Conservation (phyloP, 2,113 vertebrate genomes). For the Campylomormyrus tamandua region DNA sequence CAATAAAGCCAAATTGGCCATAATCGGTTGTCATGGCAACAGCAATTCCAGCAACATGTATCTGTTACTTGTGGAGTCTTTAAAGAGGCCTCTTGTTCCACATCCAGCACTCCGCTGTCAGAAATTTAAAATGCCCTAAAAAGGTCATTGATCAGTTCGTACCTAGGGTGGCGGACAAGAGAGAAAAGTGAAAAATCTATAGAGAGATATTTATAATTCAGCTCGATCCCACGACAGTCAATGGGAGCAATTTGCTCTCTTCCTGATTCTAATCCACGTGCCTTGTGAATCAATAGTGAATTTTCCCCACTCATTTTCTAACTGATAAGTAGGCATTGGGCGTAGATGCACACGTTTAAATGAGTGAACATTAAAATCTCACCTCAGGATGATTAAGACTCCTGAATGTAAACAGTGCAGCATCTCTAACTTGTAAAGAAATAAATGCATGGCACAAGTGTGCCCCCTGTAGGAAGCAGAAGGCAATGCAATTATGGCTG, state of each 20-base stretch:
- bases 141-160: conserved; percentile 7
- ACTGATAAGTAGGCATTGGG: background rate
- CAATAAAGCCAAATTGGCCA: background rate
- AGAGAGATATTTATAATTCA: background rate
- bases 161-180: background rate
- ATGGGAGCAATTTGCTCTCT: conserved; percentile 10
- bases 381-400: background rate
- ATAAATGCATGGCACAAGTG: background rate
- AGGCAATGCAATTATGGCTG: background rate
- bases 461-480: background rate
- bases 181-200: background rate
- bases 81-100: background rate
- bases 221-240: background rate
- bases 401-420: background rate
- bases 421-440: background rate
- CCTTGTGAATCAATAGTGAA: conserved; percentile 4
- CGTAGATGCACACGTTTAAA: background rate
- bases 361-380: background rate
- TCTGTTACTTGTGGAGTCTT: background rate
- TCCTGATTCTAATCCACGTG: background rate
- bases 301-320: background rate
- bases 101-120: background rate
- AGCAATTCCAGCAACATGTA: background rate
- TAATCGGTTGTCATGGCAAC: background rate
- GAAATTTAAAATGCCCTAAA: background rate